Base-by-base conservation (phyloP, 2,888 invertebrate genomes). In the Aspidiotus destructor region DNA sequence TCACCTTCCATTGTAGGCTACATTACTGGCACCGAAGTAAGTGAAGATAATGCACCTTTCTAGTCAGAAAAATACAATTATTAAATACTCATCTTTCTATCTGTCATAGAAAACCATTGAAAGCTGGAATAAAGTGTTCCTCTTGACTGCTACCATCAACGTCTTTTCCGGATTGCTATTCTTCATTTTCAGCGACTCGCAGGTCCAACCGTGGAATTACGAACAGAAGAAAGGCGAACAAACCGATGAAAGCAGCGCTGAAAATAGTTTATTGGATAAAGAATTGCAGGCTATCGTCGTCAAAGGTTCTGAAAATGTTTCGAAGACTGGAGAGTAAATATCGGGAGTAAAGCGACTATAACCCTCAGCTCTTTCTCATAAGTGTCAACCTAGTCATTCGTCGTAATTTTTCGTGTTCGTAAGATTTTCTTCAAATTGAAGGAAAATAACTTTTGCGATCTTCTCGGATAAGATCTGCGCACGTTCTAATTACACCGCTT, bases 81-180 rank as follows among this genome's bases (percentile, higher is more conserved):
- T 2, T 16, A 55, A 7, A 5, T 55, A 15, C 48, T 48, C 2
- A 48, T 48, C 48, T 55, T 15, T 55, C 7, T 71, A 42, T 77
- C 55, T 15, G 13, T 58, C 77, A 8, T 73, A 84, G 84, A 83
- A 84, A 82, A 82, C 83, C 0, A 77, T 80, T 7, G 77, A 77
- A 5, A 81, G 82, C 72, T 85, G 85, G 85, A 81, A 81, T 73
- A 79, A 80, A 72, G 83, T 85, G 0, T 85, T 83, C 73, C 77
- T 82, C 70, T 79, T 84, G 52, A 77, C 82, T 7, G 78, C 81
- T 0, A 76, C 73, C 0, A 80, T 83, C 76, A 75, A 83, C 3
- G 77, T 82, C 41, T 73, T 78, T 10, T 79, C 81, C 41, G 84
- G 83, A 41, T 71, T 79, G 1, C 70, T 83, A 1, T 85, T 82